Conservation (phyloP, 2,797 vertebrate species). For the Microtus californicus region DNA sequence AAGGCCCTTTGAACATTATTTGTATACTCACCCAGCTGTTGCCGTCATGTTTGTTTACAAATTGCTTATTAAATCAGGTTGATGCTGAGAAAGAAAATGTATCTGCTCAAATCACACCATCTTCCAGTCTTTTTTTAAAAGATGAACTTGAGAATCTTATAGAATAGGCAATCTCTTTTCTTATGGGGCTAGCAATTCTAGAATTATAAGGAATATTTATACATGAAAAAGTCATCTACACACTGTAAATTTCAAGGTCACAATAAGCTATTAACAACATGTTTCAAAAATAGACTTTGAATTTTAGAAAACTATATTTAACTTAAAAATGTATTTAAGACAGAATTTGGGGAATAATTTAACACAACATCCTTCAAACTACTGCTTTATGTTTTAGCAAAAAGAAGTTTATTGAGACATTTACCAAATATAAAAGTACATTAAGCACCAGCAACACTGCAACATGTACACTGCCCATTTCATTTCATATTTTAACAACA, state of each 20-base stretch:
- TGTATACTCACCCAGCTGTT: not conserved
- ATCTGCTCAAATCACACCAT: not conserved
- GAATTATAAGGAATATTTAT: not conserved
- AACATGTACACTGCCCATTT: not conserved
- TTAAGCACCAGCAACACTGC: not conserved
- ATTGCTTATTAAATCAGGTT: not conserved
- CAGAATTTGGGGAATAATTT: not conserved
- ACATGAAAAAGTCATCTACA: not conserved
- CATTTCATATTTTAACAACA: conserved; percentile 15
- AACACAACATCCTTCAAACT: not conserved
- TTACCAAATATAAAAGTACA: not conserved
- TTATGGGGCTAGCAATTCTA: not conserved
- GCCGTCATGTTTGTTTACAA: not conserved
- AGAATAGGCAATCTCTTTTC: not conserved
- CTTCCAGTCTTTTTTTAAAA: not conserved
- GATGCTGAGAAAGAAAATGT: not conserved
- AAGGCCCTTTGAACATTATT: not conserved
- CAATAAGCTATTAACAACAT: not conserved
- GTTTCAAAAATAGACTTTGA: conserved; percentile 3
- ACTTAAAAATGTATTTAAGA: conserved; percentile 18
- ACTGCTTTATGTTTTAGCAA: conserved; percentile 3
- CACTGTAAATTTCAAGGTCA: not conserved
- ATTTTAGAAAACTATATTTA: conserved; percentile 32
- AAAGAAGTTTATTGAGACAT: not conserved
- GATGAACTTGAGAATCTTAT: not conserved